Percentiles rank a stretch among this genome's conserved stretches.
Conservation (phyloP, 2,113 vertebrate genomes). For the Neomonachus schauinslandi region DNA sequence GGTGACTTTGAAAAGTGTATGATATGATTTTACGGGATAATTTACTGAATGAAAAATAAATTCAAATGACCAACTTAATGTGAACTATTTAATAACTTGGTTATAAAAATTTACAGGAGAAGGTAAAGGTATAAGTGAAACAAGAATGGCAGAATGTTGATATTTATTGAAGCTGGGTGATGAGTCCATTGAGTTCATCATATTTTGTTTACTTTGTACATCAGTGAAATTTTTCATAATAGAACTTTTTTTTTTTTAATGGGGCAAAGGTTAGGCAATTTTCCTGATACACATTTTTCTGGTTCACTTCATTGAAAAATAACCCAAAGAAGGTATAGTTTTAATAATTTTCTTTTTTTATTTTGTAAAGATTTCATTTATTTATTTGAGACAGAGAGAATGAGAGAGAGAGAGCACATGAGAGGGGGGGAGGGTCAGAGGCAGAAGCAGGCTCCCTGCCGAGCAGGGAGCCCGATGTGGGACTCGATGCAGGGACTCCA, state of each 20-base stretch:
- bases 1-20: not conserved
- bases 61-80: not conserved
- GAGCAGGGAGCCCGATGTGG: no score
- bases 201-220: not conserved
- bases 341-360: conserved; percentile 51
- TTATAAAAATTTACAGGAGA: not conserved
- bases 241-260: not conserved
- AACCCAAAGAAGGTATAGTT: not conserved
- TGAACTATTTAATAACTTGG: conserved; percentile 14
- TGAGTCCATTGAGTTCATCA: not conserved
- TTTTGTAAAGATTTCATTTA: no score
- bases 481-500: no score
- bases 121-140: not conserved
- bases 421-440: no score
- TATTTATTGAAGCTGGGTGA: not conserved
- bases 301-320: conserved; percentile 34
- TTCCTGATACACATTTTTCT: not conserved
- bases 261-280: not conserved
- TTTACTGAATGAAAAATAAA: conserved; percentile 39
- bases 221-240: not conserved
- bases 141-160: not conserved
- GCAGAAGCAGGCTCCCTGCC: no score
- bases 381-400: no score
- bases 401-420: no score
- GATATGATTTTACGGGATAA: not conserved